These are phyloP conservation scores for Andrena trimmerana DNA, from an alignment of 2,888 invertebrate species.

Conservation along the genomic window DNA sequence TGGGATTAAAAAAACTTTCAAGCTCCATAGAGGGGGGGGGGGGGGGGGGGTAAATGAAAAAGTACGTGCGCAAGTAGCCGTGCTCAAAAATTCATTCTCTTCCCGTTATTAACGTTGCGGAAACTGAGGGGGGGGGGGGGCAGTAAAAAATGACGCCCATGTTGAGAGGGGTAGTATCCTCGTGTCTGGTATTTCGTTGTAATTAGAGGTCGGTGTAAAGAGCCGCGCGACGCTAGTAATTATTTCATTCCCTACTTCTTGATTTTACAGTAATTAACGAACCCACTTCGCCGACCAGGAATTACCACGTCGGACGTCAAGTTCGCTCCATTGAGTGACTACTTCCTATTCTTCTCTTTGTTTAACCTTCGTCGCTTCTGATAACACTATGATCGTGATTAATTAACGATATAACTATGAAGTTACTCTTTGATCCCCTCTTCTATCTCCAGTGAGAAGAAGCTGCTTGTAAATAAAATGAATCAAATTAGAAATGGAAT, in stretches of 20 bases:
- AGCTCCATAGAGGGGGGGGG: not conserved
- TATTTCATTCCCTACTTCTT: conserved; percentile 49
- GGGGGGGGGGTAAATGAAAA: not conserved
- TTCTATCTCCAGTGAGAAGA: too few species aligned
- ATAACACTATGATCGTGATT: conserved; percentile 9
- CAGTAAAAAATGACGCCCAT: not conserved
- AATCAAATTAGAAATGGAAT: too few species aligned
- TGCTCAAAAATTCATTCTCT: not conserved
- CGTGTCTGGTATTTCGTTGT: conserved; percentile 7
- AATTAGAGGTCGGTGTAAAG: conserved; percentile 31
- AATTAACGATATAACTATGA: conserved; percentile 11
- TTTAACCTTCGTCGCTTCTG: conserved; percentile 8
- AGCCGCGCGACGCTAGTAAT: conserved; percentile 41
- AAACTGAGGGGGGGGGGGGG: not conserved
- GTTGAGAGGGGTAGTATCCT: not conserved
- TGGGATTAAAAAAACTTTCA: not conserved
- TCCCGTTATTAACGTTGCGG: not conserved
- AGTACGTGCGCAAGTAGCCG: not conserved
- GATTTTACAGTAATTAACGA: conserved; percentile 52
- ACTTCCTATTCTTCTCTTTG: not conserved
- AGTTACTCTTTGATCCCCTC: too few species aligned
- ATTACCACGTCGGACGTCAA: conserved; percentile 13
- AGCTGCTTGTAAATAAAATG: too few species aligned
- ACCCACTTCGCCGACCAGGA: conserved; percentile 12
- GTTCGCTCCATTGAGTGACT: not conserved